A percentile compares a stretch with the other conserved stretches of the same genome.
phyloP scores from a whole-genome alignment of 92 coral and sea anemone species.

The Heliopora coerulea region DNA sequence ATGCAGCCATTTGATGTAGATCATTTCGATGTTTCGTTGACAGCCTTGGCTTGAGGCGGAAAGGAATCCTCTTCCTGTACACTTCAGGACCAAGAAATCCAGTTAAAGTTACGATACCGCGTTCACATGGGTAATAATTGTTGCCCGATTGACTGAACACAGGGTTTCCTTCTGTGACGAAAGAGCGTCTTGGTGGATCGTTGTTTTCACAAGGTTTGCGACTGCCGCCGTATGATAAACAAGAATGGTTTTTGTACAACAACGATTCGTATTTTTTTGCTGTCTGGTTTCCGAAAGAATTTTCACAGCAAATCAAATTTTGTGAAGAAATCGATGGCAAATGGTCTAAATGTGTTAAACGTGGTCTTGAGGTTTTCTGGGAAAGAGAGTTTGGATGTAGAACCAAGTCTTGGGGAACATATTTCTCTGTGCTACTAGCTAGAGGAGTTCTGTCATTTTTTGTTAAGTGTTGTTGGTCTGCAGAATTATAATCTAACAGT shows the following conservation, averaged over 20 bases:
- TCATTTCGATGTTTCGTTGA: slow-evolving; percentile 1
- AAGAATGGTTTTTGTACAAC: neutral
- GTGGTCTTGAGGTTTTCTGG: neutral
- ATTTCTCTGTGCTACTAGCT: neutral
- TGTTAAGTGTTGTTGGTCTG: neutral
- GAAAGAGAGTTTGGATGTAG: neutral
- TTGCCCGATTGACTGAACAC: neutral
- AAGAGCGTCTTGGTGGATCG: too few relatives aligned
- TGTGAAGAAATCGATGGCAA: neutral
- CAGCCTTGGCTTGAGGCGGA: neutral
- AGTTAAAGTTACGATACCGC: neutral
- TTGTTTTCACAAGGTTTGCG: neutral
- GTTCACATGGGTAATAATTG: neutral
- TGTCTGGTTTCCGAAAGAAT: neutral
- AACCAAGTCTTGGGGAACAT: neutral
- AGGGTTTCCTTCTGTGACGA: neutral
- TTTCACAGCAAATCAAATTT: neutral
- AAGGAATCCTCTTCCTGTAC: slow-evolving; percentile 8
- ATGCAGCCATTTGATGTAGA: slow-evolving; percentile 35
- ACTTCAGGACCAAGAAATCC: slow-evolving; percentile 29
- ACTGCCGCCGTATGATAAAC: neutral
- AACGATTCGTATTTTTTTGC: neutral
- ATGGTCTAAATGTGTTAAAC: neutral
- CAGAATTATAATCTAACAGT: too few relatives aligned
- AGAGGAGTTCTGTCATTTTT: neutral